Evolutionary conservation across 2,888 invertebrate genomes (phyloP).

Genomic region (Cyclophora albipunctata): DNA sequence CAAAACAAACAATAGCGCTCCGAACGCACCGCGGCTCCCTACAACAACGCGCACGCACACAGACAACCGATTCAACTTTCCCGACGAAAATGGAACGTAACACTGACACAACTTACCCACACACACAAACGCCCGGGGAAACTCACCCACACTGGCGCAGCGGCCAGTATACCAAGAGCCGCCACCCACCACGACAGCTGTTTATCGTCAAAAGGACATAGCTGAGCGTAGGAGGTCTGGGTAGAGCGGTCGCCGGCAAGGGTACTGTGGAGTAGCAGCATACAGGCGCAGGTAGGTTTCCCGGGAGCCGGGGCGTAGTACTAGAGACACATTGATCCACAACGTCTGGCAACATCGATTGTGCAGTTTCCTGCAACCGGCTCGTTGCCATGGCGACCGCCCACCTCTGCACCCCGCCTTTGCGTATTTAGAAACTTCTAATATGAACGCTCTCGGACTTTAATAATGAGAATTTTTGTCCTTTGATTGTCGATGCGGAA

Average conservation of each 20-base stretch:
- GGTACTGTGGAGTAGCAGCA: conserved; percentile 27
- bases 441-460: conserved; percentile 45
- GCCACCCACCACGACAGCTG: conserved; percentile 26
- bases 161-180: conserved; percentile 34
- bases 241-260: conserved; percentile 23
- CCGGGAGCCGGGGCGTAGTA: conserved; percentile 70
- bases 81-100: conserved; percentile 60
- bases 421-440: conserved; percentile 45
- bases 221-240: conserved; percentile 32
- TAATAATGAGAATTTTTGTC: conserved; percentile 11
- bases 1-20: conserved; percentile 63
- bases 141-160: conserved; percentile 36
- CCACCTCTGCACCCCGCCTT: conserved; percentile 55
- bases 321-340: conserved; percentile 76
- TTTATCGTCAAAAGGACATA: conserved; percentile 16
- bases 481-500: conserved; percentile 6
- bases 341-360: conserved; percentile 74
- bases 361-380: conserved; percentile 73
- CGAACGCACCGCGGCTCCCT: conserved; percentile 46
- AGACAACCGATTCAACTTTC: conserved; percentile 63
- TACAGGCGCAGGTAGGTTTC: conserved; percentile 52
- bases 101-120: conserved; percentile 44
- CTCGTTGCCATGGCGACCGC: conserved; percentile 58
- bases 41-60: conserved; percentile 55
- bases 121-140: conserved; percentile 50